phyloP scores from a whole-genome alignment of 1,140 invertebrate species.

The Cardiocondyla obscurior region DNA sequence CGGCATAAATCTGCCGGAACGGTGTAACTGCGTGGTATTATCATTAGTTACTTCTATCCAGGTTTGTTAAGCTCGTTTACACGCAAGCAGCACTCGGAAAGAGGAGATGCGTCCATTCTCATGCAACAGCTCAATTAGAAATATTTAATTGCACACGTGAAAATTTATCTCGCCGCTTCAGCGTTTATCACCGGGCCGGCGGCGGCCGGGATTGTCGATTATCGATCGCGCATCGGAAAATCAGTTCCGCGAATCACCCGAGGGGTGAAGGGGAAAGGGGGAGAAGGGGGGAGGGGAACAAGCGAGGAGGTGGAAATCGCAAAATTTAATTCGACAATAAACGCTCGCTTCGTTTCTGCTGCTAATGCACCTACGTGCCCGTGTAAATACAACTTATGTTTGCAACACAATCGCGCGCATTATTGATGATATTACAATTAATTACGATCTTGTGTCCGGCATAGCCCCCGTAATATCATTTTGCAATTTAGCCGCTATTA shows the following conservation, averaged over 20 bases:
- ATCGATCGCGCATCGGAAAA: slow-evolving; percentile 37
- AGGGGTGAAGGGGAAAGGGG: no score
- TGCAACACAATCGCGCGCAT: slow-evolving; percentile 41
- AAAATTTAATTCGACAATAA: slow-evolving; percentile 51
- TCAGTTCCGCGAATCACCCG: slow-evolving; percentile 28
- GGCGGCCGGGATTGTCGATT: slow-evolving; percentile 2
- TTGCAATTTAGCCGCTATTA: slow-evolving; percentile 56
- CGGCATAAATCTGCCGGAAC: slow-evolving; percentile 47
- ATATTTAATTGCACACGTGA: slow-evolving; percentile 47
- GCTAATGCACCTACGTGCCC: slow-evolving; percentile 23
- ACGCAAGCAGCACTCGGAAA: slow-evolving; percentile 38
- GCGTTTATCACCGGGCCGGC: not conserved
- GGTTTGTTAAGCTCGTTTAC: slow-evolving; percentile 55
- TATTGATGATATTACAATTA: slow-evolving; percentile 58
- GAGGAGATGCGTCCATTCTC: slow-evolving; percentile 20
- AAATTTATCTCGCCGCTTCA: slow-evolving; percentile 31
- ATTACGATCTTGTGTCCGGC: slow-evolving; percentile 48
- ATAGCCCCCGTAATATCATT: slow-evolving; percentile 44
- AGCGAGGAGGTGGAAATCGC: not conserved
- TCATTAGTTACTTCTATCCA: slow-evolving; percentile 52
- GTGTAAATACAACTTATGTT: slow-evolving; percentile 58
- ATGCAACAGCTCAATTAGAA: slow-evolving; percentile 53
- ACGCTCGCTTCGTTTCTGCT: slow-evolving; percentile 30
- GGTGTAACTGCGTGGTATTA: slow-evolving; percentile 49
- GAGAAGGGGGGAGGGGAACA: not conserved